These are phyloP conservation scores for Acronicta leporina DNA, from an alignment of 2,888 invertebrate genomes.

Conservation along the genomic window DNA sequence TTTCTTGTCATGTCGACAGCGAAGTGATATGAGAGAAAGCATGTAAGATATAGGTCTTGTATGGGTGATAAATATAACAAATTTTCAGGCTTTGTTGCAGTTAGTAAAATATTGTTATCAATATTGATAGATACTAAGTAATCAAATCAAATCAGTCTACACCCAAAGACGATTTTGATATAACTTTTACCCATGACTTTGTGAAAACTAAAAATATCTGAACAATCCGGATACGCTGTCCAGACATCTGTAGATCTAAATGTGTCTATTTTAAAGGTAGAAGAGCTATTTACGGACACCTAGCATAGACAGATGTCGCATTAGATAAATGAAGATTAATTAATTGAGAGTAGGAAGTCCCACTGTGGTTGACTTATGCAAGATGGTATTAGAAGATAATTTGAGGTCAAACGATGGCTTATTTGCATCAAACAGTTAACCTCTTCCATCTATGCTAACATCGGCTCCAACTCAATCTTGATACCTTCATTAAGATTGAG, in stretches of 20 bases:
- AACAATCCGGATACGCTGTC: constrained; percentile 32
- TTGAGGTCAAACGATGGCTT: constrained; percentile 3
- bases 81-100: too few relatives aligned
- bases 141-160: too few relatives aligned
- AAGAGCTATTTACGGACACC: constrained; percentile 29
- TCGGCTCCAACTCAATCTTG: too few relatives aligned
- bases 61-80: too few relatives aligned
- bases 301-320: constrained; percentile 35
- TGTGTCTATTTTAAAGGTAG: constrained; percentile 20
- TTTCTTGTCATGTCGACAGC: too few relatives aligned
- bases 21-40: too few relatives aligned
- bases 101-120: too few relatives aligned
- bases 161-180: too few relatives aligned
- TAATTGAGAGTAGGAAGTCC: constrained; percentile 37
- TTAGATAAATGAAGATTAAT: constrained; percentile 36
- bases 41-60: too few relatives aligned
- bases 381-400: constrained; percentile 5
- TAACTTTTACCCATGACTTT: neutral
- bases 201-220: constrained; percentile 12
- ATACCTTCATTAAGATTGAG: too few relatives aligned
- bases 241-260: constrained; percentile 23
- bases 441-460: too few relatives aligned
- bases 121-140: too few relatives aligned
- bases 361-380: constrained; percentile 4
- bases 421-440: neutral